Base-by-base conservation (phyloP, 2,797 vertebrate species). In the Micromesistius poutassou region DNA sequence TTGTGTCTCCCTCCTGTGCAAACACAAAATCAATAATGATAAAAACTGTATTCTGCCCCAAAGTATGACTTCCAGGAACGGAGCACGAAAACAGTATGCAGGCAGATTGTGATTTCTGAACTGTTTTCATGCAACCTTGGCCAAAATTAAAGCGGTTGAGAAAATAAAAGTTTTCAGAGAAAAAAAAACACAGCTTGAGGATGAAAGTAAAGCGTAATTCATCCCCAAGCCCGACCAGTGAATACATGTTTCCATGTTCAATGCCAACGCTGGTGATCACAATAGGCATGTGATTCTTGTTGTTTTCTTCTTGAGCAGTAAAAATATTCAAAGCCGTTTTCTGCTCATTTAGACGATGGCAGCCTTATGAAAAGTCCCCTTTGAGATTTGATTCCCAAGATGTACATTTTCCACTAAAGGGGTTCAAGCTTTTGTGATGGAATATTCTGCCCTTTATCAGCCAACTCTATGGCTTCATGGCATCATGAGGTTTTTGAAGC, bases 1-100 rank as follows among this genome's bases (percentile, higher is more conserved):
- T n/a, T 62, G 78, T 78, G 75, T 62, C 55, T 62, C 55, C 14
- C 55, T n/a, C 1, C 55, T 62, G 50, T n/a, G 50, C 19, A n/a
- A n/a, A 62, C n/a, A 62, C n/a, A 5, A 62, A 62, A 62, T 62
- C 55, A 62, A 62, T 62, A 62, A n/a, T 62, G 25, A 42, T 42
- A 50, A 50, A 50, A 50, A 62, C 12, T 13, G 40, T 42, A 16
- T 42, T 42, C 40, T 42, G 10, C 40, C 40, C 40, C 0, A 42
- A 62, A 62, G 55, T 62, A 25, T 62, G 6, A 62, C 55, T 25
- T 25, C 22, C 22, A 62, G 55, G 22, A 62, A 25, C 22, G n/a
- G 55, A 5, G 22, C 14, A 38, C 22, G 4, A 62, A n/a, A 62
- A 62, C 55, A 25, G n/a, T 25, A 28, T 9, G 25, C 25, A 68